Evolutionary conservation across 23 tunicate species (phyloP), one percentile per base, ranked within the genome.

Genomic region (Styela plicata): DNA sequence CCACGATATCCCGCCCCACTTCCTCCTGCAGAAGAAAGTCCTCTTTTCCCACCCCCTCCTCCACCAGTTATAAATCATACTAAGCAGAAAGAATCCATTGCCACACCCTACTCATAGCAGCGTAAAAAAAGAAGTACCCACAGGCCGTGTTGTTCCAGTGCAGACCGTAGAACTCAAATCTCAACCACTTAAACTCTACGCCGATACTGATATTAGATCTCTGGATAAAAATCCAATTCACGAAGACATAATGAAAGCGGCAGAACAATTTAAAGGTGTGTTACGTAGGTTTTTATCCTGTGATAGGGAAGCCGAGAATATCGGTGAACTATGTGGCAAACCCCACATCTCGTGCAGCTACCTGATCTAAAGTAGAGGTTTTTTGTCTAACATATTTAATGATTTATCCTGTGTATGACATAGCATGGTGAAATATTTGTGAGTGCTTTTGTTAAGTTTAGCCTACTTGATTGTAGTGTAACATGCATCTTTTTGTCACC

Each of bases 251-350:
- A 76, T 76, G 81, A 76, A 52, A 24, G 64, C 64, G 2, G 81
- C 81, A 44, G 81, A 52, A 44, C n/a, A 36, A 25, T 76, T 76
- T 65, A 76, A 76, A 76, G 81, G 81, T 76, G 21, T 18, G 22
- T 31, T 68, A 16, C n/a, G n/a, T n/a, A n/a, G n/a, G n/a, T n/a
- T n/a, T n/a, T n/a, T n/a, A n/a, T n/a, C n/a, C n/a, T n/a, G n/a
- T n/a, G n/a, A n/a, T n/a, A n/a, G n/a, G n/a, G n/a, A n/a, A n/a
- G n/a, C n/a, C n/a, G n/a, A n/a, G n/a, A n/a, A n/a, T n/a, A n/a
- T n/a, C n/a, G n/a, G n/a, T n/a, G n/a, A n/a, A n/a, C n/a, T n/a
- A n/a, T n/a, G n/a, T n/a, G n/a, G n/a, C n/a, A n/a, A n/a, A n/a
- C n/a, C n/a, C n/a, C n/a, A n/a, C n/a, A n/a, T n/a, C n/a, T n/a